Evolutionary conservation across 1,140 invertebrate species (phyloP), one percentile per base, ranked within the genome.

Genomic region (Drosophila simulans): DNA sequence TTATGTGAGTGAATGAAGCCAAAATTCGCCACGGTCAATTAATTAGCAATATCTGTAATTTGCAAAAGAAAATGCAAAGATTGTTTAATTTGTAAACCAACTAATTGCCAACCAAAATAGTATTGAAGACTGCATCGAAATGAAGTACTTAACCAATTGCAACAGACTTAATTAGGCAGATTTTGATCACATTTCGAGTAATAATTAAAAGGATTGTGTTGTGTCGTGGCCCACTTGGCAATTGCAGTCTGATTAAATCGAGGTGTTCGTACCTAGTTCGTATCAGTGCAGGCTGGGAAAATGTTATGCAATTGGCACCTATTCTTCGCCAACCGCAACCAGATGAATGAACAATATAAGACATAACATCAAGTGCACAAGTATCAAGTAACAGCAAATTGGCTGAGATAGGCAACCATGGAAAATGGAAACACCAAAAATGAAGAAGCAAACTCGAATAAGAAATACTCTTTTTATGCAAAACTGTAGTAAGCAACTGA

Each of bases 221-320:
- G 31, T 35, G 39, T 54, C 22, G 31, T 10, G 27, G 39, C 40
- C 17, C 10, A 7, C 20, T 31, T 35, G 4, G 43, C 54, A 68
- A 54, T 76, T 13, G 52, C 40, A 12, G 10, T 3, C 4, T 4
- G 25, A 45, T 25, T 57, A n/a, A 5, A 49, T 46, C 31, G n/a
- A 20, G 40, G 46, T 35, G 15, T 20, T 15, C 4, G 40, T 66
- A 82, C 56, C 52, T 68, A 72, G 73, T 59, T 77, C 71, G 37
- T 76, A 81, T 80, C 62, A 68, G 39, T 77, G 40, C 46, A 56
- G 54, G n/a, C 40, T 12, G 37, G 51, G 35, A 75, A 51, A 62
- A 48, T 39, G 45, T 77, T 77, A 77, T 77, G 79, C 68, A 82
- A 81, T 73, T 35, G 48, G 37, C 48, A 54, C 43, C 45, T 66